Evolutionary conservation across 2,888 invertebrate genomes (phyloP).

Genomic region (Carabus problematicus): DNA sequence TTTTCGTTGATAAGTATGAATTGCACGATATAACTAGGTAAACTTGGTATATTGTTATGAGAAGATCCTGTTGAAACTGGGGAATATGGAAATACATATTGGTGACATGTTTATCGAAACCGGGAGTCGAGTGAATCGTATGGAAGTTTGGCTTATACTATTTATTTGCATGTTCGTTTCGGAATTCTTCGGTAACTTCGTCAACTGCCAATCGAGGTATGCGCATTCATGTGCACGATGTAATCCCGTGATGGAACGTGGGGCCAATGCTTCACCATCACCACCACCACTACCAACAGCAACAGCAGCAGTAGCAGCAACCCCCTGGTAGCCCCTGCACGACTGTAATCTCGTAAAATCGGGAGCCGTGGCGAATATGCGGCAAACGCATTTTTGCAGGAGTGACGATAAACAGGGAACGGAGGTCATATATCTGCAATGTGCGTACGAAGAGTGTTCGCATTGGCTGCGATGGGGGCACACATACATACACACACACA

Average conservation of each 20-base stretch:
- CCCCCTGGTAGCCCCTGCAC: neutral
- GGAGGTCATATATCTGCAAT: slow-evolving; percentile 2
- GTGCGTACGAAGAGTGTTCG: no score
- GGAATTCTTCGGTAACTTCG: slow-evolving; percentile 3
- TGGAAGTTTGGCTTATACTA: slow-evolving; percentile 5
- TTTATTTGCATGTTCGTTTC: slow-evolving; percentile 12
- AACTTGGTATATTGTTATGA: no score
- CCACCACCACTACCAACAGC: neutral
- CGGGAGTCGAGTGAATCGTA: slow-evolving; percentile 1
- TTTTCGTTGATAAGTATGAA: no score
- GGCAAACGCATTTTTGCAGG: slow-evolving; percentile 1
- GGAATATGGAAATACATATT: slow-evolving; percentile 31
- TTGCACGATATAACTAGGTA: no score
- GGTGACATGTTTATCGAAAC: slow-evolving; percentile 29
- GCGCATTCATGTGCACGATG: neutral
- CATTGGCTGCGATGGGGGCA: no score
- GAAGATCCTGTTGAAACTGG: neutral
- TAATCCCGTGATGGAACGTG: neutral
- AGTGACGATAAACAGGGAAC: slow-evolving; percentile 6
- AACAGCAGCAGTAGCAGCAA: neutral
- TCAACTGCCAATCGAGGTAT: neutral
- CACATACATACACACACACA: no score
- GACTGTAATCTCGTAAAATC: slow-evolving; percentile 18
- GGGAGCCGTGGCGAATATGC: slow-evolving; percentile 7
- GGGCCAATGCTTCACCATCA: slow-evolving; percentile 5